A percentile compares a stretch with the other conserved stretches of the same genome.
Conservation (phyloP, 2,113 vertebrate genomes). For the Macheiramphus alcinus region DNA sequence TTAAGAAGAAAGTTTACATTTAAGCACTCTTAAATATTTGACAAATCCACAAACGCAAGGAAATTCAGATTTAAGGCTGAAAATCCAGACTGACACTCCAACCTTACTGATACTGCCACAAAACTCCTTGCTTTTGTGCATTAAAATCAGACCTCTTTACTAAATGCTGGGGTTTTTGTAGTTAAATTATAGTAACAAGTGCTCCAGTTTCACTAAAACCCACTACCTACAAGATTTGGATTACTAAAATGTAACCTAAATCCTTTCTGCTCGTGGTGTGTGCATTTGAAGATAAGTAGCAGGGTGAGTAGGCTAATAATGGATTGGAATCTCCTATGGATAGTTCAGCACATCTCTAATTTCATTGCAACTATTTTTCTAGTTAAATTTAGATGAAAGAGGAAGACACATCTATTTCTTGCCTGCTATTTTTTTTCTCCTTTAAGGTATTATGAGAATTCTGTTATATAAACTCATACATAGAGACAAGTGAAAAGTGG, state of each 20-base stretch:
- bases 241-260: conserved; percentile 58
- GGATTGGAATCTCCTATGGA: conserved; percentile 35
- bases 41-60: conserved; percentile 20
- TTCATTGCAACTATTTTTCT: conserved; percentile 17
- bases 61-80: not conserved
- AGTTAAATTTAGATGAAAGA: conserved; percentile 41
- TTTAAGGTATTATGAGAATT: not conserved
- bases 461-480: not conserved
- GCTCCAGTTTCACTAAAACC: conserved; percentile 59
- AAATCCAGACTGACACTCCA: conserved; percentile 47
- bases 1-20: not conserved
- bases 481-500: not conserved
- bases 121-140: not conserved
- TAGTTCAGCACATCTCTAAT: conserved; percentile 42
- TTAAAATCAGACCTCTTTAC: not conserved
- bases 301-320: conserved; percentile 53
- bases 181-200: conserved; percentile 59
- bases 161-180: not conserved
- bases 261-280: conserved; percentile 51
- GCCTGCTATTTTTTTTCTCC: not conserved
- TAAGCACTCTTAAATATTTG: not conserved
- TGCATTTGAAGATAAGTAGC: conserved; percentile 62
- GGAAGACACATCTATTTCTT: not conserved
- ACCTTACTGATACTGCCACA: not conserved
- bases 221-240: conserved; percentile 61